Percentiles rank a stretch among this genome's conserved stretches.
Evolutionary conservation across 1,140 invertebrate species (phyloP).

Genomic region (Drosophila parabipectinata): DNA sequence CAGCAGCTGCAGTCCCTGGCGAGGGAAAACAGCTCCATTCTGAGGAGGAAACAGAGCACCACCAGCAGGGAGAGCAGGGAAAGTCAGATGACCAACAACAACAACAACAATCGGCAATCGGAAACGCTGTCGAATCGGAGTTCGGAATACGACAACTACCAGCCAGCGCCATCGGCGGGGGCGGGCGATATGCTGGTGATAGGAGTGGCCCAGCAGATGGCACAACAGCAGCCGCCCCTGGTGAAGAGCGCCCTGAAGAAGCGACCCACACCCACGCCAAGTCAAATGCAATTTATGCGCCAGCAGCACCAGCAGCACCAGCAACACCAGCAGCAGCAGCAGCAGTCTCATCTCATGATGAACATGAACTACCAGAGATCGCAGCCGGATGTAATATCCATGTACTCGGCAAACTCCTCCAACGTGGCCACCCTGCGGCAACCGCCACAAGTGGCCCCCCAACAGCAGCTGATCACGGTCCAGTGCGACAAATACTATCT

Average conservation of each 20-base stretch:
- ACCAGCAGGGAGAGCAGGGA: constrained; percentile 57
- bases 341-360: constrained; percentile 38
- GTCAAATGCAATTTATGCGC: constrained; percentile 60
- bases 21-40: constrained; percentile 49
- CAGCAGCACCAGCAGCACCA: constrained; percentile 47
- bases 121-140: constrained; percentile 79
- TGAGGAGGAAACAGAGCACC: constrained; percentile 66
- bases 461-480: constrained; percentile 75
- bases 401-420: constrained; percentile 79
- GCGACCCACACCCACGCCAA: constrained; percentile 62
- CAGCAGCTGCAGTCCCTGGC: constrained; percentile 56
- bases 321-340: constrained; percentile 16
- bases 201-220: constrained; percentile 69
- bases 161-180: constrained; percentile 31
- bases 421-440: constrained; percentile 79
- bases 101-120: constrained; percentile 67
- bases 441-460: constrained; percentile 68
- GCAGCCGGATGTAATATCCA: constrained; percentile 69
- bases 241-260: constrained; percentile 75
- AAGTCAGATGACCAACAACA: constrained; percentile 48
- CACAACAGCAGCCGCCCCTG: constrained; percentile 60
- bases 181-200: constrained; percentile 68
- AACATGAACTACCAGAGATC: constrained; percentile 47
- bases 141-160: constrained; percentile 80
- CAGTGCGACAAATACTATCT: constrained; percentile 82